A percentile compares a stretch with the other conserved stretches of the same genome.
These are phyloP conservation scores for Xenus cinereus DNA, from an alignment of 2,113 vertebrate species.

Conservation along the genomic window DNA sequence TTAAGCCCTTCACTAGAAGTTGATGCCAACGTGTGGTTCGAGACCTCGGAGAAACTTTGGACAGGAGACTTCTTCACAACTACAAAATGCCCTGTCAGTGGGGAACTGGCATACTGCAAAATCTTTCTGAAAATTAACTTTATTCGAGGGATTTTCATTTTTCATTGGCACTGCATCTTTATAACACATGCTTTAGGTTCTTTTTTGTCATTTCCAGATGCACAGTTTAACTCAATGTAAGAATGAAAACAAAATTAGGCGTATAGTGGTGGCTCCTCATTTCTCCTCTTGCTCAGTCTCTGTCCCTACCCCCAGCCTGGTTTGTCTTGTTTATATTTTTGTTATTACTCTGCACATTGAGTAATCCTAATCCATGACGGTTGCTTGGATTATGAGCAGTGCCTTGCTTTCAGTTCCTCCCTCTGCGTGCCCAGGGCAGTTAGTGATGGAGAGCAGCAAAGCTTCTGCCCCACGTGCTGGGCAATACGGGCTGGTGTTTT, in stretches of 20 bases:
- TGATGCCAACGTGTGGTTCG: accelerated
- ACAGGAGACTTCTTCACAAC: not conserved
- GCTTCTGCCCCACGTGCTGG: not conserved
- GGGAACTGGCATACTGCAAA: not conserved
- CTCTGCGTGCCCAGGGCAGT: not conserved
- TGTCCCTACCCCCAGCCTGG: not conserved
- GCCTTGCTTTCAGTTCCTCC: not conserved
- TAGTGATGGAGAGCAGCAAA: not conserved
- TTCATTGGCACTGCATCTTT: not conserved
- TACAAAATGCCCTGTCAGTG: not conserved
- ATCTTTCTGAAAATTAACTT: not conserved
- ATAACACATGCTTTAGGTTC: not conserved
- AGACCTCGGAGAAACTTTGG: not conserved
- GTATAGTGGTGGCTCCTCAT: not conserved
- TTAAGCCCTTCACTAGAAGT: not conserved
- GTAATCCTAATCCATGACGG: not conserved
- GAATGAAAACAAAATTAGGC: not conserved
- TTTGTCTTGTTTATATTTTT: not conserved
- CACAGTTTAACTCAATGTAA: not conserved
- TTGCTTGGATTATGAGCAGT: not conserved
- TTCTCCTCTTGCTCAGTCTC: not conserved
- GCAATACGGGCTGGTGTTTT: not conserved
- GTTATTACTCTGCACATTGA: not conserved
- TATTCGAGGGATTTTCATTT: not conserved
- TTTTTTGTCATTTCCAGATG: not conserved